phyloP scores from a whole-genome alignment of 37 sponge, comb jelly and placozoan species.

The Beroe forskalii region DNA sequence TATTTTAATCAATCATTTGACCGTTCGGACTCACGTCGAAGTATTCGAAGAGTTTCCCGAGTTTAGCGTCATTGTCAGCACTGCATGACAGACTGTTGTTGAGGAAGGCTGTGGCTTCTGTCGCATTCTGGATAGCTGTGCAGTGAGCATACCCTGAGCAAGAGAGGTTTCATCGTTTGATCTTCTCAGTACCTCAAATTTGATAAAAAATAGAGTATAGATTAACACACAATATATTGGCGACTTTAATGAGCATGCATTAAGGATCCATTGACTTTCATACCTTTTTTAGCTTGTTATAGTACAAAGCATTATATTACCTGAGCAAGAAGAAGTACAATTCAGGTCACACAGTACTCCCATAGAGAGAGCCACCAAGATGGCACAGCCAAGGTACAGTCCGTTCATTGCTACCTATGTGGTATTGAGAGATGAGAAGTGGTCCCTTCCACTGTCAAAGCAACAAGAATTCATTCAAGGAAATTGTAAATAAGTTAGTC shows the following conservation, averaged over 20 bases:
- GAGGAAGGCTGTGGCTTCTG: not conserved
- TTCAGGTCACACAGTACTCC: not conserved
- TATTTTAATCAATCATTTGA: too few relatives aligned
- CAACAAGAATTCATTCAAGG: too few relatives aligned
- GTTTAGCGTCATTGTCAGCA: not conserved
- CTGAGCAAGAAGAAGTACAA: conserved; percentile 9
- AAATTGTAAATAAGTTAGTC: too few relatives aligned
- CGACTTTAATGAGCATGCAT: too few relatives aligned
- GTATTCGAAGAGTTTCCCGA: conserved; percentile 2
- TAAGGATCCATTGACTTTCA: too few relatives aligned
- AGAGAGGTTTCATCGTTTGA: not conserved
- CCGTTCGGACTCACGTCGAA: not conserved
- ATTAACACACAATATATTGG: not conserved
- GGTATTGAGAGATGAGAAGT: too few relatives aligned
- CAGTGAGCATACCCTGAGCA: not conserved
- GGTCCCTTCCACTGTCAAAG: too few relatives aligned
- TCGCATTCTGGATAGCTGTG: not conserved
- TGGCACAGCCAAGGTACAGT: not conserved
- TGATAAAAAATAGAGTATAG: too few relatives aligned
- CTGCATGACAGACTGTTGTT: not conserved
- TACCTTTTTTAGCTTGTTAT: not conserved
- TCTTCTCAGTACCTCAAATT: too few relatives aligned
- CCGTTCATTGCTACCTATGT: not conserved
- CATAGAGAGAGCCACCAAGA: not conserved
- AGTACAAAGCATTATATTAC: not conserved